phyloP scores from a whole-genome alignment of 2,888 invertebrate genomes.

The Drosophila melanocephala region DNA sequence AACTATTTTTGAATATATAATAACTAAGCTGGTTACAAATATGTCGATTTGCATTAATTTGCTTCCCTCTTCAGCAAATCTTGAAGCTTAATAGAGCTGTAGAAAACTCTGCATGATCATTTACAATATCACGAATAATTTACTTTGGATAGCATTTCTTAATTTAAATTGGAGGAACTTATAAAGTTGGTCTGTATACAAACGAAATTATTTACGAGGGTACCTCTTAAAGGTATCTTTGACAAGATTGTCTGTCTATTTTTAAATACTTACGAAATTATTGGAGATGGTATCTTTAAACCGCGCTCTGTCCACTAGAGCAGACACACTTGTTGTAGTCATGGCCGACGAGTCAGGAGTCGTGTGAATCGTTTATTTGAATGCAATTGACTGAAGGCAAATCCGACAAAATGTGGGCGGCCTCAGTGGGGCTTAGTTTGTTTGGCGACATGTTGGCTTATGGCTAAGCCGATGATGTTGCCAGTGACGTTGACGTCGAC shows the following conservation, averaged over 20 bases:
- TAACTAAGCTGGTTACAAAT: neutral
- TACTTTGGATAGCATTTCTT: neutral
- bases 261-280: neutral
- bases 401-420: slow-evolving; percentile 68
- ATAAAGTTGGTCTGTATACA: neutral
- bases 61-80: neutral
- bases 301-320: too few species aligned
- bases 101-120: neutral
- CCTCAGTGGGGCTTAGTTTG: slow-evolving; percentile 67
- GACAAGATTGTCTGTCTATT: too few species aligned
- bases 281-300: neutral
- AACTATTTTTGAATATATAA: neutral
- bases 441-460: slow-evolving; percentile 77
- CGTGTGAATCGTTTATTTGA: slow-evolving; percentile 70
- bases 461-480: slow-evolving; percentile 58
- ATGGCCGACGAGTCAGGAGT: slow-evolving; percentile 6
- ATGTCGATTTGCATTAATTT: neutral
- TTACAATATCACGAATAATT: neutral
- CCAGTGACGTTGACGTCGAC: slow-evolving; percentile 19
- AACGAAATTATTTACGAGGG: neutral
- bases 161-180: neutral
- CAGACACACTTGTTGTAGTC: neutral
- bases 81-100: neutral
- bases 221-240: neutral
- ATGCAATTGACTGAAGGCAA: slow-evolving; percentile 78